Percentiles rank a stretch among this genome's conserved stretches.
Conservation (phyloP, 2,797 vertebrate genomes). For the Gila robusta region DNA sequence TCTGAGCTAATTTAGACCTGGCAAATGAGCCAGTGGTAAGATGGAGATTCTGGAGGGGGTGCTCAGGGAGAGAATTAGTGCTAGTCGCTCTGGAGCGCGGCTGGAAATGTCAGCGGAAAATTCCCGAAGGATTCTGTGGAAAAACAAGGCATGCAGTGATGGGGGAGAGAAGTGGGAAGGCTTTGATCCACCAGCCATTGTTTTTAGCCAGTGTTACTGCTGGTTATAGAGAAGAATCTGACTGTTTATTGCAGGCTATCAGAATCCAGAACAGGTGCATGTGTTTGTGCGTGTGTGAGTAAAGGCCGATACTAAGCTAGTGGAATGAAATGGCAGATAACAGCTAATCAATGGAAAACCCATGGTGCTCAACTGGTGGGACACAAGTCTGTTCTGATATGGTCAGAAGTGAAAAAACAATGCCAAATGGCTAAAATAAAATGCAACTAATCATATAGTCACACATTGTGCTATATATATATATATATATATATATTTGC, state of each 20-base stretch:
- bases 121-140: slow-evolving; percentile 53
- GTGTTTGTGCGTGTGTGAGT: slow-evolving; percentile 45
- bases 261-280: slow-evolving; percentile 32
- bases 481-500: neutral
- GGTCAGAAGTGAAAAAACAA: neutral
- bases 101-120: slow-evolving; percentile 63
- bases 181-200: slow-evolving; percentile 61
- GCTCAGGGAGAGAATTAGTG: slow-evolving; percentile 61
- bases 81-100: slow-evolving; percentile 39
- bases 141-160: slow-evolving; percentile 51
- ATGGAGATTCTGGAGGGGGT: slow-evolving; percentile 24
- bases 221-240: slow-evolving; percentile 32
- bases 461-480: neutral
- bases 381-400: neutral
- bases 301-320: slow-evolving; percentile 53
- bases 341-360: slow-evolving; percentile 58
- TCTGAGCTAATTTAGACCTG: slow-evolving; percentile 56
- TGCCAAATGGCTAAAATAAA: neutral
- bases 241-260: slow-evolving; percentile 8
- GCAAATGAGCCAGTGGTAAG: slow-evolving; percentile 40
- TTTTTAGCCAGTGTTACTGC: slow-evolving; percentile 50
- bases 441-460: neutral
- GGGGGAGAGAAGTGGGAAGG: slow-evolving; percentile 44
- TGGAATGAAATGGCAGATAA: slow-evolving; percentile 59
- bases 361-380: slow-evolving; percentile 26